Evolutionary conservation across 2,888 invertebrate genomes (phyloP).

Genomic region (Germaria angustata): DNA sequence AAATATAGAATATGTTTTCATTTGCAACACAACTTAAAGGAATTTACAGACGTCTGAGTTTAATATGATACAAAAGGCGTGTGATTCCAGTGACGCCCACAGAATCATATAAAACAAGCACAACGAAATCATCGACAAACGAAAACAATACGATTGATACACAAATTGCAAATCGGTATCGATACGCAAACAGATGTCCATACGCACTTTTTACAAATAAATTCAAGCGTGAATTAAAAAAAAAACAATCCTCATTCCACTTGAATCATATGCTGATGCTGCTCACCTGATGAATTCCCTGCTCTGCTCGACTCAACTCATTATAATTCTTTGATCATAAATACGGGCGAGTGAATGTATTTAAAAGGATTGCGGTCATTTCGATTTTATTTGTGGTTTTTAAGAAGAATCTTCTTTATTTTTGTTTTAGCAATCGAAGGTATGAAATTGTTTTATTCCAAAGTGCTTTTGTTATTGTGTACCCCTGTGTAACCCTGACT

Average conservation of each 20-base stretch:
- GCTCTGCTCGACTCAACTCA: slow-evolving; percentile 30
- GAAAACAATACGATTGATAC: slow-evolving; percentile 35
- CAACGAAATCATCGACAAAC: not conserved
- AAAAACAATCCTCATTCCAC: not conserved
- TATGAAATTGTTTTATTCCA: slow-evolving; percentile 79
- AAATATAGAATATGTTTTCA: slow-evolving; percentile 61
- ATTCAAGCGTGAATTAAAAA: not conserved
- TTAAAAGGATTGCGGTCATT: not conserved
- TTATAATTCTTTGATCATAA: slow-evolving; percentile 40
- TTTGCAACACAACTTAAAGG: slow-evolving; percentile 28
- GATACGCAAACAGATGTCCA: slow-evolving; percentile 50
- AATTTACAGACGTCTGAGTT: slow-evolving; percentile 54
- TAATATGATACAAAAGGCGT: slow-evolving; percentile 69
- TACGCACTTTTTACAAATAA: not conserved
- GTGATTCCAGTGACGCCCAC: slow-evolving; percentile 67
- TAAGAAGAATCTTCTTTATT: not conserved
- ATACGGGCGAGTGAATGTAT: slow-evolving; percentile 21
- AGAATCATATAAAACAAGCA: slow-evolving; percentile 23
- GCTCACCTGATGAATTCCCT: slow-evolving; percentile 60
- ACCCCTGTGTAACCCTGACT: not conserved
- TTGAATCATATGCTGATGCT: not conserved
- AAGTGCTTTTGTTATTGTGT: slow-evolving; percentile 63
- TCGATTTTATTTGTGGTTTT: not conserved
- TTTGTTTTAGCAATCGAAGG: slow-evolving; percentile 68
- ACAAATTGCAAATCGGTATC: slow-evolving; percentile 48